Percentiles rank a stretch among this genome's conserved stretches.
Conservation (phyloP, 2,797 vertebrate genomes). For the Chloroceryle amazona region DNA sequence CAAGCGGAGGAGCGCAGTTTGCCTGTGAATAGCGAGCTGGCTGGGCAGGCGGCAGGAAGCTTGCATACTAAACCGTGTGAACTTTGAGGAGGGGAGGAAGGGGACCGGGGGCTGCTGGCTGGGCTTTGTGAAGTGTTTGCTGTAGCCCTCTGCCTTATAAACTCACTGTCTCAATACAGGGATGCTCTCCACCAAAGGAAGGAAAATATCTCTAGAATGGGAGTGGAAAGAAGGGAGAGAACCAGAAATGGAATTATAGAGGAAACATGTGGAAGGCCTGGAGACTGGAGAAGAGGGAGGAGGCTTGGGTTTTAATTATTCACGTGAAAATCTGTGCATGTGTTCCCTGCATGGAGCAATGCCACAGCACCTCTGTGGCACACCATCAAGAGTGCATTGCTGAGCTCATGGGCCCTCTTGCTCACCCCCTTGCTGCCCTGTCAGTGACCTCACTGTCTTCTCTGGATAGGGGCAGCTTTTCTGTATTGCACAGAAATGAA, state of each 20-base stretch:
- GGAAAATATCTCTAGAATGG: not conserved
- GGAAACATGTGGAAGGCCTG: not conserved
- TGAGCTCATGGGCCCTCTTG: accelerated
- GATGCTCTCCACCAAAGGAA: not conserved
- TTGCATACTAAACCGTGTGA: constrained; percentile 38
- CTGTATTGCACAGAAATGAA: not conserved
- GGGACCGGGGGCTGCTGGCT: not conserved
- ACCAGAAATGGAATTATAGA: not conserved
- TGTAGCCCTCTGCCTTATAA: not conserved
- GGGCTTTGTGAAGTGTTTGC: not conserved
- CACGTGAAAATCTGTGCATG: not conserved
- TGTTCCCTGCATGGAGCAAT: accelerated
- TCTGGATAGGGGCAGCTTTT: not conserved
- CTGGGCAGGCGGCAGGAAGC: constrained; percentile 49
- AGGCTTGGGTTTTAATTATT: not conserved
- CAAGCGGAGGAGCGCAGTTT: constrained; percentile 16
- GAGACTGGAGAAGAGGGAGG: not conserved
- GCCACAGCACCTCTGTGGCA: not conserved
- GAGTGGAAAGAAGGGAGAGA: not conserved
- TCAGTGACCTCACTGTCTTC: accelerated
- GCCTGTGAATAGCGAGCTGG: constrained; percentile 63
- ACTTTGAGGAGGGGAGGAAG: constrained; percentile 9
- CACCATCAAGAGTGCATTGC: not conserved
- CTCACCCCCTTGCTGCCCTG: accelerated
- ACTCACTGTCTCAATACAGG: not conserved